Evolutionary conservation across 2,797 vertebrate genomes (phyloP).

Genomic region (Tapirus indicus): DNA sequence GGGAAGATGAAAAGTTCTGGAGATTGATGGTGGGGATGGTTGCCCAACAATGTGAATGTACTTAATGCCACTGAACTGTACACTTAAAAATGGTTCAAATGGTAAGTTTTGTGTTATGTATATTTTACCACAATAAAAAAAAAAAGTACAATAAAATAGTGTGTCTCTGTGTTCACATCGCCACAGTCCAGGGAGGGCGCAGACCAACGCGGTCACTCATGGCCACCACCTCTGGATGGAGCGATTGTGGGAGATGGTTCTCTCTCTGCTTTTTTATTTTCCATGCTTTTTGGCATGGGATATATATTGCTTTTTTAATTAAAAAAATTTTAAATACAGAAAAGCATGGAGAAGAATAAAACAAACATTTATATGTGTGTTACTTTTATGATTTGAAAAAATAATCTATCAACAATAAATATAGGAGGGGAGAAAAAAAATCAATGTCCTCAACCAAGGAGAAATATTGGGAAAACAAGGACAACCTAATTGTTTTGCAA

Average conservation of each 20-base stretch:
- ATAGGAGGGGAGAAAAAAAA: background rate
- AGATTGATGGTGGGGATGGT: accelerated
- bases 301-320: background rate
- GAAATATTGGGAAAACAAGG: background rate
- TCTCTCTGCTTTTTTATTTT: background rate
- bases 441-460: background rate
- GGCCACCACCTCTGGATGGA: accelerated
- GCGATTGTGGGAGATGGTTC: background rate
- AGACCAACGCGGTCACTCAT: accelerated
- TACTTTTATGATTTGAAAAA: slow-evolving; percentile 28
- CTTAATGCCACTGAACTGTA: background rate
- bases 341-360: background rate
- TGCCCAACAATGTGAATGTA: background rate
- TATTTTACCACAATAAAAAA: background rate
- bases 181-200: background rate
- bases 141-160: accelerated
- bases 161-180: accelerated
- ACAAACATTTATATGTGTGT: background rate
- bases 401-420: slow-evolving; percentile 19
- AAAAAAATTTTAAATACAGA: slow-evolving; percentile 25
- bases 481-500: background rate
- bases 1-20: background rate
- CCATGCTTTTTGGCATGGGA: background rate
- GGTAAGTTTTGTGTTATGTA: accelerated
- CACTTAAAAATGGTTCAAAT: too few relatives aligned